Conservation (phyloP, 2,797 vertebrate genomes). For the Rhabdomys pumilio region DNA sequence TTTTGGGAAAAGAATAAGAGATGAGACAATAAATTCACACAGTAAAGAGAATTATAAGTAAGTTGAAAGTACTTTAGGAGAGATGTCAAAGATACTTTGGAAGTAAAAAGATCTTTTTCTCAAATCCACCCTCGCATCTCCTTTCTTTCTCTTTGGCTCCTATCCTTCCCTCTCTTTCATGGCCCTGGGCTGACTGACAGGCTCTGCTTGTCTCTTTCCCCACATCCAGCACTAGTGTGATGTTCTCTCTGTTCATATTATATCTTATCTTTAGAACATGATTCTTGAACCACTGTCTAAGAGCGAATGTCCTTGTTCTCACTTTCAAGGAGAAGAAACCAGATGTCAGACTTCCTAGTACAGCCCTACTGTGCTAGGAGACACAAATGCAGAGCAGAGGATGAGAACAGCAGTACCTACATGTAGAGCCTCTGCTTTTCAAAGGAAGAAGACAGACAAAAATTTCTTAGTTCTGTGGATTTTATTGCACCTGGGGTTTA, state of each 20-base stretch:
- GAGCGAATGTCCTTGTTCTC: neutral
- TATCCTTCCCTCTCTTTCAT: neutral
- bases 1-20: neutral
- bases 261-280: neutral
- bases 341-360: neutral
- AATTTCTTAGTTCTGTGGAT: neutral
- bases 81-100: neutral
- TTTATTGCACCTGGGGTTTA: neutral
- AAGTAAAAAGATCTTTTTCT: neutral
- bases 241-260: neutral
- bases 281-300: neutral
- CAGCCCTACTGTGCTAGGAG: too few relatives aligned
- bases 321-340: neutral
- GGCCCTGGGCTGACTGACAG: neutral
- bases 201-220: neutral
- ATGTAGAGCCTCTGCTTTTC: fast-evolving
- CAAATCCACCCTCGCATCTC: fast-evolving
- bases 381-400: neutral
- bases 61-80: neutral
- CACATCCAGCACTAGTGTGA: fast-evolving
- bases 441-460: too few relatives aligned
- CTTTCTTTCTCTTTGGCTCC: neutral
- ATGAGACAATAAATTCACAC: neutral
- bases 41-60: neutral
- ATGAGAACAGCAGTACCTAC: neutral